A percentile compares a stretch with the other conserved stretches of the same genome.
These are phyloP conservation scores for Buathra laborator DNA, from an alignment of 2,888 invertebrate genomes.

Conservation along the genomic window DNA sequence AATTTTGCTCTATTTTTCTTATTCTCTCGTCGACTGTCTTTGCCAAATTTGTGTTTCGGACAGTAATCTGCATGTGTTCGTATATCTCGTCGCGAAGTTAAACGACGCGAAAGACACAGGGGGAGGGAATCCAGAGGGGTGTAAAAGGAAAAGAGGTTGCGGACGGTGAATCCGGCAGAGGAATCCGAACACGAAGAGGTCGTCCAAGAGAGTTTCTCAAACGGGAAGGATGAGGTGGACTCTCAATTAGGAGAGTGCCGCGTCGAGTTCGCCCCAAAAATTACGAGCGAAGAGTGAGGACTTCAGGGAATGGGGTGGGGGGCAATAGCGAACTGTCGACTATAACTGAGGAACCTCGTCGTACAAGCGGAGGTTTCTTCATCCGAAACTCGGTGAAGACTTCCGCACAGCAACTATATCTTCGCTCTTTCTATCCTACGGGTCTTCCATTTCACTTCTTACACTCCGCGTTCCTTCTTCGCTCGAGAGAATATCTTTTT, in stretches of 20 bases:
- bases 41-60: background rate
- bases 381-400: conserved; percentile 59
- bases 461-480: conserved; percentile 6
- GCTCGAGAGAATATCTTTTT: conserved; percentile 29
- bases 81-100: background rate
- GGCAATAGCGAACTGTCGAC: background rate
- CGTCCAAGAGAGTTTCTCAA: conserved; percentile 60
- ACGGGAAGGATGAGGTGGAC: conserved; percentile 66
- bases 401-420: conserved; percentile 58
- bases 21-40: background rate
- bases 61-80: background rate
- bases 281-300: conserved; percentile 57
- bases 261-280: conserved; percentile 75
- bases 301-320: background rate
- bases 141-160: background rate
- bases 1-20: background rate
- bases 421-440: conserved; percentile 43
- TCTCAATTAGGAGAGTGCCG: conserved; percentile 77
- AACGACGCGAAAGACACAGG: background rate
- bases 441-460: conserved; percentile 37
- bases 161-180: background rate
- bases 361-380: conserved; percentile 49
- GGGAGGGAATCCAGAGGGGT: background rate
- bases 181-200: conserved; percentile 60
- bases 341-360: background rate